Base-by-base conservation (phyloP, 2,888 invertebrate genomes). In the Cryptus armator region DNA sequence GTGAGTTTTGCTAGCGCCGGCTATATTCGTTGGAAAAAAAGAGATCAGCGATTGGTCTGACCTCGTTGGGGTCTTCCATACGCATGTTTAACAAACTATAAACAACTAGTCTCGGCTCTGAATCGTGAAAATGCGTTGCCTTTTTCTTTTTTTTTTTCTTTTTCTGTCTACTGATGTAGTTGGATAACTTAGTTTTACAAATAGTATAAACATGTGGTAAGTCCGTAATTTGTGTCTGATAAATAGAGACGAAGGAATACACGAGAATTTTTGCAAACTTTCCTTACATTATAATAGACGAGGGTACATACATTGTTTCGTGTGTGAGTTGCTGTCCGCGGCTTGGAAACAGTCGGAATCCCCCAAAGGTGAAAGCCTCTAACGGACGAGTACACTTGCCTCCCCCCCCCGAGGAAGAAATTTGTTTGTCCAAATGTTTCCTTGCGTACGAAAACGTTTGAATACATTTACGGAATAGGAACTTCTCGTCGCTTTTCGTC, bases 371-470 rank as follows among this genome's bases (percentile, higher is more conserved):
- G 24, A 43, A 76, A 76, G 29, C 19, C 46, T 19, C 24, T 14
- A 67, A 24, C 67, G 19, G 29, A 66, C 51, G 75, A 46, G 48
- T 67, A 43, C 68, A 24, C 24, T 24, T 24, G 24, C 24, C 56
- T 9, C 6, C n/a, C 56, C 10, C 12, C n/a, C 56, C 10, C 16
- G 56, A 29, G 48, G 48, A 76, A 74, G 83, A 78, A 74, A 79
- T 80, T 83, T 83, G 79, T 75, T 83, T 75, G 75, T 70, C 48
- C 46, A 80, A 83, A 80, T 79, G 79, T 83, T 83, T 80, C 29
- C 75, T 79, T 3, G 79, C 37, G 70, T 37, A 46, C 37, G 37
- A 37, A 53, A 80, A 66, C 51, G 75, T 83, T 80, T 80, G 75
- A 80, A 80, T 84, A 71, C 70, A 80, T 84, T 83, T 56, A 76